Base-by-base conservation (phyloP, 2,797 vertebrate genomes). In the Coracias cyanogaster region DNA sequence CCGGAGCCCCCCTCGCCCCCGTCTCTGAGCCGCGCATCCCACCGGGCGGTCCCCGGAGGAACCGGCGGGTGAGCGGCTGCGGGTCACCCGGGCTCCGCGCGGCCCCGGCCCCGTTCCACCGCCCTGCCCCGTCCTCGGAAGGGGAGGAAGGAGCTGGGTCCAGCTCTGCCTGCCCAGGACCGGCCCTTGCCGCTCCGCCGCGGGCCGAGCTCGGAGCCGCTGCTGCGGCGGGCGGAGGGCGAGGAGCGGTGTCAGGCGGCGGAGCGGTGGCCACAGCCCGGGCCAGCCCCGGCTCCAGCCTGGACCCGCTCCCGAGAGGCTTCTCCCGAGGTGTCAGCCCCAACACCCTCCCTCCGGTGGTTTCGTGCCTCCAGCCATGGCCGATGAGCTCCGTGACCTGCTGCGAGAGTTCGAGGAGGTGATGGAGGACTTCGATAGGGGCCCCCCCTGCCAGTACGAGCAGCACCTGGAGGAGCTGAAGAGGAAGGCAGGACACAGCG, bases 381-480 rank as follows among this genome's bases (percentile, higher is more conserved):
- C 92, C 2, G 95, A 97, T 1, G 94, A 97, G 54, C 95, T 98
- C 12, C 15, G 88, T 1, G 94, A 94, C 25, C 94, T 97, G 80
- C 84, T 98, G 70, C 86, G 49, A 46, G 98, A 97, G 86, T 97
- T 98, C 1, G 86, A 97, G 0, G 86, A 96, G 33, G 97, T 97
- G 57, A 81, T 98, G 19, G 94, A 97, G 73, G 97, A 96, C 71
- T 97, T 98, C 1, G 94, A 71, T 6, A 62, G 89, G 1, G 92
- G 97, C 3, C 82, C 86, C 0, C 61, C 57, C 0, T 35, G 49
- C 12, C 95, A 90, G 8, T 97, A 95, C 24, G 87, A 97, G 91
- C 94, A 97, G 37, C 96, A 97, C 49, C 60, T 97, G 90, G 80
- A 96, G 52, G 95, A 96, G 69, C 83, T 97, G 80, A 97, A 96